Conservation (phyloP, 1,140 invertebrate genomes). For the Anagrus nilaparvatae region DNA sequence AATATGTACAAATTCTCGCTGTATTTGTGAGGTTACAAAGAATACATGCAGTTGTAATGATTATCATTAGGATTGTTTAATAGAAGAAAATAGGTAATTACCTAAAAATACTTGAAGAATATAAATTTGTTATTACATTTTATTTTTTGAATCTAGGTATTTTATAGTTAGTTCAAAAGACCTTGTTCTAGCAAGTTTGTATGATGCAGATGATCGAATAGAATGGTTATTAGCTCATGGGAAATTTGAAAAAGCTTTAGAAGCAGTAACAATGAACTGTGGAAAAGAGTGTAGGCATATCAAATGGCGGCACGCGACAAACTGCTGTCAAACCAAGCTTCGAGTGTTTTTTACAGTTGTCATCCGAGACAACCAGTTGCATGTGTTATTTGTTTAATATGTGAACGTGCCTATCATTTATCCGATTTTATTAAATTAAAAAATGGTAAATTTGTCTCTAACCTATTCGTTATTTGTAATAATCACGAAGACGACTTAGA, state of each 20-base stretch:
- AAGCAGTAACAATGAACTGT: slow-evolving; percentile 49
- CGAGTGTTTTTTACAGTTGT: no score
- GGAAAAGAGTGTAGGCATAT: slow-evolving; percentile 51
- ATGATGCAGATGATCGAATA: slow-evolving; percentile 86
- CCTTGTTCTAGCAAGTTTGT: slow-evolving; percentile 81
- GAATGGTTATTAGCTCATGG: slow-evolving; percentile 81
- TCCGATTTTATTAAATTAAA: no score
- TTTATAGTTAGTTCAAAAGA: slow-evolving; percentile 94
- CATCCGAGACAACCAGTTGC: no score
- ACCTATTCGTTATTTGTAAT: no score
- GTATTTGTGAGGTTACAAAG: slow-evolving; percentile 66
- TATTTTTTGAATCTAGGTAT: slow-evolving; percentile 45
- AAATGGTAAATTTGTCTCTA: no score
- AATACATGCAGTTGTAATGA: slow-evolving; percentile 88
- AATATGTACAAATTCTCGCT: slow-evolving; percentile 74
- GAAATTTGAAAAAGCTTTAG: slow-evolving; percentile 72
- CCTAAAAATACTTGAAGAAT: slow-evolving; percentile 1
- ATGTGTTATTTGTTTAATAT: no score
- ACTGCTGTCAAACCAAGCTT: no score
- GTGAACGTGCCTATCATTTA: no score
- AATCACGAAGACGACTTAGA: no score
- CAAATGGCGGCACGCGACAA: no score
- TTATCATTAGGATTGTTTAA: slow-evolving; percentile 80
- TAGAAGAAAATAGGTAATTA: slow-evolving; percentile 66
- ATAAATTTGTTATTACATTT: slow-evolving; percentile 8